Conservation (phyloP, 2,797 vertebrate genomes). For the Telmatherina bonti region DNA sequence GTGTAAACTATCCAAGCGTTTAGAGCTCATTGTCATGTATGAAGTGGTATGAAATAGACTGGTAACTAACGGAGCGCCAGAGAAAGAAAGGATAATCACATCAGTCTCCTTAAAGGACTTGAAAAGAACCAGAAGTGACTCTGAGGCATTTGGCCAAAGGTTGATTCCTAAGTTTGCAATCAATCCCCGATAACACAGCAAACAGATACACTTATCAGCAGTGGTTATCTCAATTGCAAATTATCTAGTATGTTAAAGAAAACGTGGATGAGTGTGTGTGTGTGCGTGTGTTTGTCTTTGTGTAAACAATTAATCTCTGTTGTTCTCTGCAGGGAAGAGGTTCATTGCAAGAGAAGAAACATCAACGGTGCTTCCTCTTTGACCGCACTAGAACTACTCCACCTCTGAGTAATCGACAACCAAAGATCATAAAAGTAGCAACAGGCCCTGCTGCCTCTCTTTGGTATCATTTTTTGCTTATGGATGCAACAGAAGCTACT, state of each 20-base stretch:
- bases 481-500: neutral
- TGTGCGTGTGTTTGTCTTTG: neutral
- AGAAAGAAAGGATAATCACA: constrained; percentile 23
- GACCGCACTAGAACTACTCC: neutral
- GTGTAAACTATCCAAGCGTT: neutral
- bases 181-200: constrained; percentile 48
- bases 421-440: neutral
- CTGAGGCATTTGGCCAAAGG: constrained; percentile 53
- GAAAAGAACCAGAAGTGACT: constrained; percentile 20
- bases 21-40: neutral
- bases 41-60: neutral
- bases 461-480: neutral
- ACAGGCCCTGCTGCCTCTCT: neutral
- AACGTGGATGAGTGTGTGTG: constrained; percentile 2
- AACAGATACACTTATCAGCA: constrained; percentile 41
- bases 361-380: neutral
- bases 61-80: neutral
- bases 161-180: constrained; percentile 41
- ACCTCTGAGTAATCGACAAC: neutral
- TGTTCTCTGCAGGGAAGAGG: neutral
- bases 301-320: constrained; percentile 4
- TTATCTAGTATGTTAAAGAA: constrained; percentile 34
- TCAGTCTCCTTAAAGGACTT: neutral
- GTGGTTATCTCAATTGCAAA: constrained; percentile 29
- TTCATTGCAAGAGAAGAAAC: constrained; percentile 7